Percentiles rank a stretch among this genome's conserved stretches.
These are phyloP conservation scores for Ctenomys sociabilis DNA, from an alignment of 2,113 vertebrate species.

Conservation along the genomic window DNA sequence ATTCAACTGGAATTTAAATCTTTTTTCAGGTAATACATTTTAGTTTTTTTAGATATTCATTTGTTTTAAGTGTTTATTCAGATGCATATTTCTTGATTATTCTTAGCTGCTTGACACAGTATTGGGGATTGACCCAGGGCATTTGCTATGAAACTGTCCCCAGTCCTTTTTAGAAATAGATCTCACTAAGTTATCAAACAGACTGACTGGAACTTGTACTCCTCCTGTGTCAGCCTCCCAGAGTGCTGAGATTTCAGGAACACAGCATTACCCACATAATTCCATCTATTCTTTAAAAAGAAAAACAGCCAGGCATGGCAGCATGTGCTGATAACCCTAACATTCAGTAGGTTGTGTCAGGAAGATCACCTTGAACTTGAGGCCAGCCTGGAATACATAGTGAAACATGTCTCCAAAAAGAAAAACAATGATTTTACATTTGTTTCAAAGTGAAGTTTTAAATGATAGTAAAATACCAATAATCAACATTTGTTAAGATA, in stretches of 20 bases:
- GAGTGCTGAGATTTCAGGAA: not conserved
- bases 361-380: not conserved
- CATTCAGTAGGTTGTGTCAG: not conserved
- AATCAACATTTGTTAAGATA: slow-evolving; percentile 36
- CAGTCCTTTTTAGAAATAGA: not conserved
- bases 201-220: not conserved
- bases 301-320: not conserved
- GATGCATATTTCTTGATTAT: slow-evolving; percentile 1
- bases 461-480: slow-evolving; percentile 34
- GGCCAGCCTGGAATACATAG: not conserved
- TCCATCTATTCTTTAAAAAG: not conserved
- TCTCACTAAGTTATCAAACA: not conserved
- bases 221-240: not conserved
- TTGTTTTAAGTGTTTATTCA: slow-evolving; percentile 27
- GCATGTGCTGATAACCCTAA: not conserved
- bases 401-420: not conserved
- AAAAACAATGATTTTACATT: slow-evolving; percentile 1
- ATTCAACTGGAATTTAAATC: slow-evolving; percentile 15
- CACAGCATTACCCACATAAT: not conserved
- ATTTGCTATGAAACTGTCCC: not conserved
- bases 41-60: not conserved
- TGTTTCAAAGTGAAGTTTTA: slow-evolving; percentile 36
- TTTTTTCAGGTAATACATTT: not conserved
- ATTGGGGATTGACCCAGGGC: not conserved
- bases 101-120: not conserved